Percentiles rank a stretch among this genome's conserved stretches.
Conservation (phyloP, 2,888 invertebrate species). For the Dexiosoma caninum region DNA sequence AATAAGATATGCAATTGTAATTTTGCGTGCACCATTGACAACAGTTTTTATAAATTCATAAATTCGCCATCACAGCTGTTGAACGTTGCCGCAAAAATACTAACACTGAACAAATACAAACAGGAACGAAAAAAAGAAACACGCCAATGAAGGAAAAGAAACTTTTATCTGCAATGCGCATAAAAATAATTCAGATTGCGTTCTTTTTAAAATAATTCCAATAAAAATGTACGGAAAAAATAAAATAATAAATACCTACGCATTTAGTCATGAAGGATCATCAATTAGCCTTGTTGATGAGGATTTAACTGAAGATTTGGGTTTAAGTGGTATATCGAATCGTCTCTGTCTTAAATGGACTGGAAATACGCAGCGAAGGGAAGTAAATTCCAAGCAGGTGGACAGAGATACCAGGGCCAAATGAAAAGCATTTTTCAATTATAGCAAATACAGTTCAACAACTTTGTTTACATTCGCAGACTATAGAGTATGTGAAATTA, state of each 20-base stretch:
- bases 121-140: too few species aligned
- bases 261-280: constrained; percentile 43
- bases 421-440: constrained; percentile 4
- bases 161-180: too few species aligned
- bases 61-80: too few species aligned
- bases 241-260: too few species aligned
- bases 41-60: too few species aligned
- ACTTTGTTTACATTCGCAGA: not conserved
- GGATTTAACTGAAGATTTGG: constrained; percentile 7
- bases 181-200: too few species aligned
- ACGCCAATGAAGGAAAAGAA: too few species aligned
- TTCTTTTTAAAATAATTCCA: constrained; percentile 39
- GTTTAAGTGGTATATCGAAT: not conserved
- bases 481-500: too few species aligned
- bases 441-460: not conserved
- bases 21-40: too few species aligned
- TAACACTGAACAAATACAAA: too few species aligned
- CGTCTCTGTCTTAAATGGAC: constrained; percentile 6
- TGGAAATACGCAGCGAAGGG: constrained; percentile 1
- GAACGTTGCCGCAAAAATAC: too few species aligned
- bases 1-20: too few species aligned
- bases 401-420: constrained; percentile 33
- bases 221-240: constrained; percentile 14
- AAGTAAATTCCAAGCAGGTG: constrained; percentile 23
- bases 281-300: constrained; percentile 29